Evolutionary conservation across 2,797 vertebrate genomes (phyloP), one percentile per base, ranked within the genome.

Genomic region (Pipistrellus nathusii): DNA sequence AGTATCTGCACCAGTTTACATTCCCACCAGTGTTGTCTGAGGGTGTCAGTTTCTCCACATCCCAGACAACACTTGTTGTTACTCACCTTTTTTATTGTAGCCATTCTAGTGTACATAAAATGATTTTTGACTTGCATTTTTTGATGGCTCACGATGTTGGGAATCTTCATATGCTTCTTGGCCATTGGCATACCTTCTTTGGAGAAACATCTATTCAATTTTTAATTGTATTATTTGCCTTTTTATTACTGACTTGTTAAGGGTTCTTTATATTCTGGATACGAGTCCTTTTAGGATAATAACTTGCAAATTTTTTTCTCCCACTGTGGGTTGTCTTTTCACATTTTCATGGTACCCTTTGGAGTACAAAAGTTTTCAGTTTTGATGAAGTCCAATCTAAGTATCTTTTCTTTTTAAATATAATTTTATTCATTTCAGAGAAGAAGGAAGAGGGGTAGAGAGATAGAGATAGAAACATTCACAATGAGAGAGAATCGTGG

Each of bases 111-210:
- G 59, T 32, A 53, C 25, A 1, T 27, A 30, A 78, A 69, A 21
- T 25, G 68, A 44, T 62, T 92, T 88, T 88, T 38, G 62, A 81
- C 84, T 76, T 88, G 64, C 27, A 69, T 71, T 92, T 95, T 53
- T 27, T 64, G 18, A 30, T 38, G 72, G 59, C 72, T 66, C 53
- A 8, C 51, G 83, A 32, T 17, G 35, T 30, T 88, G 55, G 66
- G 30, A 44, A 32, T 78, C 38, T 30, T 77, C 32, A 27, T 38
- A 46, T 57, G 17, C 48, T 71, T 91, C 25, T 48, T 46, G 21
- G 53, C 25, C 35, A 59, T 7, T 77, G 32, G 32, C 48, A 18
- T 38, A 12, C 85, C 59, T 78, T 68, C 62, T 72, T 86, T 53
- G 41, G 71, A 90, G 48, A 78, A 89, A 73, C 25, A 38, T 78